Conservation (phyloP, 2,888 invertebrate genomes). For the Drosophila koepferae region DNA sequence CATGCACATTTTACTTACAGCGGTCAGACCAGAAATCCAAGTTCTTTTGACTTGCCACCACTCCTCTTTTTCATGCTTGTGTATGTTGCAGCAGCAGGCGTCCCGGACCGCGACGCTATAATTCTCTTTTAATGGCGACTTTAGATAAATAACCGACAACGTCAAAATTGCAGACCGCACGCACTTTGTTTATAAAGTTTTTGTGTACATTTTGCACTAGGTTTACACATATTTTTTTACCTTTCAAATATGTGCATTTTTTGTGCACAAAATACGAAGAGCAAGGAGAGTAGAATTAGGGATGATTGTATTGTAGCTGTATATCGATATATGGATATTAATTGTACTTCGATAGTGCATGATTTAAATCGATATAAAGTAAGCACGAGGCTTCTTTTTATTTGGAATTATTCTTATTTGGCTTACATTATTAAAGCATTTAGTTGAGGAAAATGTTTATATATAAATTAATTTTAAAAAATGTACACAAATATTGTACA, state of each 20-base stretch:
- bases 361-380: neutral
- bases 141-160: conserved; percentile 21
- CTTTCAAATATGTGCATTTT: conserved; percentile 40
- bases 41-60: conserved; percentile 67
- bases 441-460: neutral
- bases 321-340: conserved; percentile 17
- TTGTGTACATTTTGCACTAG: conserved; percentile 25
- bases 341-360: neutral
- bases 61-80: conserved; percentile 67
- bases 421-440: neutral
- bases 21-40: conserved; percentile 63
- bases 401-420: neutral
- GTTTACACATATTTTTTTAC: conserved; percentile 18
- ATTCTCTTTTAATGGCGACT: conserved; percentile 50
- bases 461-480: neutral
- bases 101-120: conserved; percentile 53
- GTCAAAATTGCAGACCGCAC: conserved; percentile 37
- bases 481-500: neutral
- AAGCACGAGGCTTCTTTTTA: too few relatives aligned
- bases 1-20: conserved; percentile 57
- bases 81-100: conserved; percentile 66
- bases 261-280: conserved; percentile 36
- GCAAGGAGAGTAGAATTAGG: conserved; percentile 36
- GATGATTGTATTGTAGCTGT: conserved; percentile 13
- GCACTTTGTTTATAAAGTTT: conserved; percentile 22